phyloP scores from a whole-genome alignment of 2,113 vertebrate genomes.

The Stomatorhinus ivindoensis region DNA sequence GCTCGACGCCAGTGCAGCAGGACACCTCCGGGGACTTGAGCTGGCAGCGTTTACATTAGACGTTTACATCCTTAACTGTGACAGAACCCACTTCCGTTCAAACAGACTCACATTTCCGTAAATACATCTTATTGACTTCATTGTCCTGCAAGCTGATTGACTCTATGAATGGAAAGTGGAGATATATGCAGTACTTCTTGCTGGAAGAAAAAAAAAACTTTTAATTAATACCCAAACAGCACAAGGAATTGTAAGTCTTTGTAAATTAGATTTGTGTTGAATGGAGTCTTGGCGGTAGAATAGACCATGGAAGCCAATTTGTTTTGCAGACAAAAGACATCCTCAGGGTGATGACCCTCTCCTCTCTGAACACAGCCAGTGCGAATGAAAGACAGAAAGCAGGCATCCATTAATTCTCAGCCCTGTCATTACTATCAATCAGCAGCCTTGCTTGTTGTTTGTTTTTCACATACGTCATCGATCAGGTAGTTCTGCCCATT shows the following conservation, averaged over 20 bases:
- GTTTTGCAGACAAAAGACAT: slow-evolving; percentile 23
- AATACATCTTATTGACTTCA: neutral
- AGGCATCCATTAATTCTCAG: slow-evolving; percentile 6
- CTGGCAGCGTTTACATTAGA: neutral
- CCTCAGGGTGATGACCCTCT: neutral
- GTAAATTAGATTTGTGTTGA: slow-evolving; percentile 23
- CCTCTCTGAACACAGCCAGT: neutral
- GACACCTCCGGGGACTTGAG: neutral
- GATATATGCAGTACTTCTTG: neutral
- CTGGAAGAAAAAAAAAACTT: slow-evolving; percentile 14
- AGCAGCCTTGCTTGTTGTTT: slow-evolving; percentile 39
- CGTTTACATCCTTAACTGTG: neutral
- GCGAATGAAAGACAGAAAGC: neutral
- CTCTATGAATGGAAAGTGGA: neutral
- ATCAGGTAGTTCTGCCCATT: slow-evolving; percentile 29
- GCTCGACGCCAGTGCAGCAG: neutral
- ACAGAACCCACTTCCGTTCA: neutral
- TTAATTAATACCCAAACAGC: slow-evolving; percentile 35
- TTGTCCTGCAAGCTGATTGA: neutral
- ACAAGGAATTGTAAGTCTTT: slow-evolving; percentile 29
- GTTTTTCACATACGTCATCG: slow-evolving; percentile 34
- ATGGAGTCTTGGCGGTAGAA: slow-evolving; percentile 1
- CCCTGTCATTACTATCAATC: slow-evolving; percentile 28
- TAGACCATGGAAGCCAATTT: slow-evolving; percentile 19
- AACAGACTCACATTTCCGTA: neutral